Base-by-base conservation (phyloP, 1,140 invertebrate species). In the Drosophila punjabiensis region DNA sequence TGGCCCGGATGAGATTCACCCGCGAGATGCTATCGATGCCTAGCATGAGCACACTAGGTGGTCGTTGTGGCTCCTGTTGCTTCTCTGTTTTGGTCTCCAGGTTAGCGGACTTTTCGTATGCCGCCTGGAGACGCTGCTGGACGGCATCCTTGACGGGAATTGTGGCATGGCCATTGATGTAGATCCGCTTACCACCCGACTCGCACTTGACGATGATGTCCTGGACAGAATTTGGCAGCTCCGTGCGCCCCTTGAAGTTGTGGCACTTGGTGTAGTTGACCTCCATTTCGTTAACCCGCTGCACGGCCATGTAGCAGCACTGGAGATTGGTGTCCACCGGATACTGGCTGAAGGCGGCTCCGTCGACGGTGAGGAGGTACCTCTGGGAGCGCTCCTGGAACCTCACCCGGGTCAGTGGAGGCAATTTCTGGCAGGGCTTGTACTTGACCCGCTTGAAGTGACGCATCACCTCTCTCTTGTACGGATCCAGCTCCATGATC, bases 21-120 rank as follows among this genome's bases (percentile, higher is more conserved):
- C 96, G 94, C 0, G 97, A 98, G 37, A 98, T 95, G 32, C 96
- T 97, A 85, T 98, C 97, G 55, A 98, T 95, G 11, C 97, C 97
- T 10, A 98, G 86, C 67, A 97, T 93, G 2, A 98, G 92, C 16
- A 98, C 94, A 24, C 91, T 93, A n/a, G 84, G 81, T 5, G 82
- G 74, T 10, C 86, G 67, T 6, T 39, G 20, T 1, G 14, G 13
- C 3, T 2, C 3, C 18, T 14, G 16, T 37, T 81, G 60, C 7
- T 65, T 7, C n/a, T 39, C 8, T 30, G 35, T n/a, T 24, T 37
- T 47, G 1, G 14, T 2, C 47, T 68, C 58, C 3, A 14, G 9
- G 18, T 28, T 16, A 1, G 48, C 14, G 18, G 32, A 1, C n/a
- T 20, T 35, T 20, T 37, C 32, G 18, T 20, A 11, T 8, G 68